phyloP scores from a whole-genome alignment of 1,140 invertebrate genomes.

The Drosophila ogumai region DNA sequence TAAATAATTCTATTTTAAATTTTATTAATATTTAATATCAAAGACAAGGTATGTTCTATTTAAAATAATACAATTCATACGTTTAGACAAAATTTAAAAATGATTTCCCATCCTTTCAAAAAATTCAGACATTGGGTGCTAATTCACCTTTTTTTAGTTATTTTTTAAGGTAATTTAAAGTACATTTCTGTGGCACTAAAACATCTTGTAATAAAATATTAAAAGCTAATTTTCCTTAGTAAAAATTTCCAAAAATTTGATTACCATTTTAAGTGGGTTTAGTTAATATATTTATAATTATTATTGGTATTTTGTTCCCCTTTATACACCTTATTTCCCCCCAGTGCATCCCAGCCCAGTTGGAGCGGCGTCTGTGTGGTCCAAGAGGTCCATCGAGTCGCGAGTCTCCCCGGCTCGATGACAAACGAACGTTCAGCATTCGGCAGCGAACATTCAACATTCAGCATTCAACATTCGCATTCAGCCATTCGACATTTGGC shows the following conservation, averaged over 20 bases:
- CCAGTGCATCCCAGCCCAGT: constrained; percentile 14
- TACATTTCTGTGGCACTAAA: background rate
- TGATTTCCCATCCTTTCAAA: too few species aligned
- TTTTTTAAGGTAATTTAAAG: background rate
- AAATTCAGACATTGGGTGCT: too few species aligned
- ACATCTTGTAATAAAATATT: background rate
- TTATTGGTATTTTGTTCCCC: too few species aligned
- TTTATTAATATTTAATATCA: too few species aligned
- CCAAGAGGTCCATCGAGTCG: constrained; percentile 31
- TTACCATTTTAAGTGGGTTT: background rate
- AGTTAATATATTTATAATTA: background rate
- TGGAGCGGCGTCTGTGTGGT: constrained; percentile 54
- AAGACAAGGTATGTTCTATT: too few species aligned
- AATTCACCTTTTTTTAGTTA: too few species aligned
- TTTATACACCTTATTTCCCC: background rate
- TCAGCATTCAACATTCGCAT: constrained; percentile 18
- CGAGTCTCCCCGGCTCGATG: constrained; percentile 35
- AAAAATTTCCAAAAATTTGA: background rate
- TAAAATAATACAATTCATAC: background rate
- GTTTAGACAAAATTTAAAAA: background rate
- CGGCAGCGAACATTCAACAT: constrained; percentile 42
- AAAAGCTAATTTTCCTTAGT: background rate
- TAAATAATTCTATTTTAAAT: background rate
- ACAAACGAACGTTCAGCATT: constrained; percentile 59
- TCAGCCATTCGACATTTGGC: constrained; percentile 75